These are phyloP conservation scores for Equus quagga DNA, from an alignment of 2,113 vertebrate genomes.

Conservation along the genomic window DNA sequence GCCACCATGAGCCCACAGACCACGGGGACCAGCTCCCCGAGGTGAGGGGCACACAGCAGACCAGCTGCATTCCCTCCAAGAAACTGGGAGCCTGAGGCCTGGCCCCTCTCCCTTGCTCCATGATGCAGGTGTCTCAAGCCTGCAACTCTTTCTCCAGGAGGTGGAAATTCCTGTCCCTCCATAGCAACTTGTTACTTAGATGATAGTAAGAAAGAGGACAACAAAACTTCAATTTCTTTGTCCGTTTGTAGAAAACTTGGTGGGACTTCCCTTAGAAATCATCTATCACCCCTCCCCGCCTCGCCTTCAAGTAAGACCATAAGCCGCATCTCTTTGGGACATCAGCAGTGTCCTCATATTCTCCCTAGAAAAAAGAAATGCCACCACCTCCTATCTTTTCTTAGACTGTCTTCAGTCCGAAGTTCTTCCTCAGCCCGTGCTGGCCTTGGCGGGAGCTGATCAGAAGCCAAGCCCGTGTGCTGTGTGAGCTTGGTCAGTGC, in stretches of 20 bases:
- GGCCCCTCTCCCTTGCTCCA: not conserved
- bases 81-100: not conserved
- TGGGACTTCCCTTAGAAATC: not conserved
- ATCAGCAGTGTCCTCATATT: not conserved
- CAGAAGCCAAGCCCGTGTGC: not conserved
- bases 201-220: not conserved
- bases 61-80: not conserved
- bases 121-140: not conserved
- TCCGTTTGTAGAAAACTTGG: not conserved
- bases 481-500: not conserved
- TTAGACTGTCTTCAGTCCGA: not conserved
- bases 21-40: constrained; percentile 85
- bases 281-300: not conserved
- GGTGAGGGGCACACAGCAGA: constrained; percentile 69
- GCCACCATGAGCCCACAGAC: constrained; percentile 85
- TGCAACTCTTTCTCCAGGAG: not conserved
- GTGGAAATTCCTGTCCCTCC: not conserved
- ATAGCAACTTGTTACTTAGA: not conserved
- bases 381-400: not conserved
- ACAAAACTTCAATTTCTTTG: not conserved
- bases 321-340: not conserved
- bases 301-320: not conserved
- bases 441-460: not conserved
- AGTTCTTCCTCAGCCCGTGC: not conserved
- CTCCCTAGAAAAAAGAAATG: not conserved